Percentiles rank a stretch among this genome's conserved stretches.
Evolutionary conservation across 2,797 vertebrate species (phyloP).

Genomic region (Lepus oiostolus): DNA sequence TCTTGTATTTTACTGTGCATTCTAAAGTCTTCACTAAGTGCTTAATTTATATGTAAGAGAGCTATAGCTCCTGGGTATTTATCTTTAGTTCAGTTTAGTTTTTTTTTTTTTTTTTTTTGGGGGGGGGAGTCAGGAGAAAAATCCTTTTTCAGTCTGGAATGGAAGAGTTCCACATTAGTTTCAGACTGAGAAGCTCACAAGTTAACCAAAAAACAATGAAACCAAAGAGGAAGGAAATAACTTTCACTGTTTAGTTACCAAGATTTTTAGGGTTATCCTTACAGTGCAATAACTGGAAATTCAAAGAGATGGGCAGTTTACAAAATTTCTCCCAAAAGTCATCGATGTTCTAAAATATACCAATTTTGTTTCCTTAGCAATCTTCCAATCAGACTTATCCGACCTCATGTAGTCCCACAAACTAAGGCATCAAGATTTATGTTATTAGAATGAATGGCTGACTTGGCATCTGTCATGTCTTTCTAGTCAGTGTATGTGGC

Average conservation of each 20-base stretch:
- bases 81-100: no score
- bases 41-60: background rate
- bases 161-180: background rate
- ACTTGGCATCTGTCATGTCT: background rate
- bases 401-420: background rate
- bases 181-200: background rate
- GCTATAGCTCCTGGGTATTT: background rate
- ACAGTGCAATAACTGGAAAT: background rate
- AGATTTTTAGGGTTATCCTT: background rate
- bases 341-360: background rate
- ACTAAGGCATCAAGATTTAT: background rate
- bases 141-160: background rate
- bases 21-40: background rate
- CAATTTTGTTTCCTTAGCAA: constrained; percentile 3
- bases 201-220: background rate
- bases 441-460: background rate
- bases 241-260: background rate
- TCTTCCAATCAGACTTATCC: background rate
- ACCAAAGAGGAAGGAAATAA: background rate
- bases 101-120: background rate
- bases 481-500: background rate
- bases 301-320: constrained; percentile 46
- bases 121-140: background rate
- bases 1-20: background rate
- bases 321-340: constrained; percentile 26